Conservation (phyloP, 2,113 vertebrate species). For the Cyanoramphus novaezelandiae region DNA sequence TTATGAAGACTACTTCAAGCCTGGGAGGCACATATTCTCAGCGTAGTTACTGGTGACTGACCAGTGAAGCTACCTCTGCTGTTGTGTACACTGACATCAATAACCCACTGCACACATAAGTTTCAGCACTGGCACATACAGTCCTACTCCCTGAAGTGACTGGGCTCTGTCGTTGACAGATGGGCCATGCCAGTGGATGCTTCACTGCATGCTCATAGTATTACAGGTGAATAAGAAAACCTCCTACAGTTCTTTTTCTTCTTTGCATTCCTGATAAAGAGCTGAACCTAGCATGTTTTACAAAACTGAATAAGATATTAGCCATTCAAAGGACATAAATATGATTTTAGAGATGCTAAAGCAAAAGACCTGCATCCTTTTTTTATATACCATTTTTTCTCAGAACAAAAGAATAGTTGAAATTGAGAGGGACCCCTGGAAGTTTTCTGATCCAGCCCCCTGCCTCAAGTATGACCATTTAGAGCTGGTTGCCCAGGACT, state of each 20-base stretch:
- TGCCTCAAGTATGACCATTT: background rate
- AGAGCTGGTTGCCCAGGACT: background rate
- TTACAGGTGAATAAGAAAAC: background rate
- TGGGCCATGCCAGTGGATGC: background rate
- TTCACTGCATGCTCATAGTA: background rate
- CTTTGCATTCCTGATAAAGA: background rate
- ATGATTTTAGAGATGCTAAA: background rate
- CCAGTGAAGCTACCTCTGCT: background rate
- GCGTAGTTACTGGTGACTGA: background rate
- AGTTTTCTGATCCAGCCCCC: accelerated
- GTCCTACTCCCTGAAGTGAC: background rate
- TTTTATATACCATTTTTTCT: background rate
- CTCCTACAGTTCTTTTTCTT: background rate
- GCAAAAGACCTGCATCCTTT: background rate
- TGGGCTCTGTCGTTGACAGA: background rate
- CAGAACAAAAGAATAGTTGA: background rate
- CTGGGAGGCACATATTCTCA: background rate
- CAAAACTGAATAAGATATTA: background rate
- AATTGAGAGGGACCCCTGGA: background rate
- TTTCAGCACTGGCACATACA: background rate
- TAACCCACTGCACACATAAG: background rate
- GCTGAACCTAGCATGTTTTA: background rate
- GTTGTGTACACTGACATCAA: background rate
- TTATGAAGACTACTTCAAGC: background rate
- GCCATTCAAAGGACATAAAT: background rate